These are phyloP conservation scores for Vidua chalybeata DNA, from an alignment of 2,113 vertebrate species.

Conservation along the genomic window DNA sequence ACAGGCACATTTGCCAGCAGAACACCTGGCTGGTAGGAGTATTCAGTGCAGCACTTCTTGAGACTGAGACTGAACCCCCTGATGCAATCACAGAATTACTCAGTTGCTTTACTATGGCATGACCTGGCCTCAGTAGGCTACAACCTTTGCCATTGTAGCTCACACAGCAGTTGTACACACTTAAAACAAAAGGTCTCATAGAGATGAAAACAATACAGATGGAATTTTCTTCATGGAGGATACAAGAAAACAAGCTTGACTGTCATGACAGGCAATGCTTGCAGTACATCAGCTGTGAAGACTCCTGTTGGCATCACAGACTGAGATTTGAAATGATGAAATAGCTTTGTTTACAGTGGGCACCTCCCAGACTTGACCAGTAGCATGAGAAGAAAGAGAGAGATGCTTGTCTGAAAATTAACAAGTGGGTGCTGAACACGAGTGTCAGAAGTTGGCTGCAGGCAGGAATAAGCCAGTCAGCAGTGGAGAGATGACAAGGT, in stretches of 20 bases:
- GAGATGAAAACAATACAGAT: neutral
- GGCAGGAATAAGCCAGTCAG: neutral
- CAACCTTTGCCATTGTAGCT: neutral
- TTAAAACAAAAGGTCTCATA: neutral
- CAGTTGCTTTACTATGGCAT: neutral
- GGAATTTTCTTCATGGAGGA: neutral
- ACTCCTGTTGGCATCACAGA: neutral
- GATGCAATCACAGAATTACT: neutral
- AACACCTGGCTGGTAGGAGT: neutral
- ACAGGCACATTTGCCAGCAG: neutral
- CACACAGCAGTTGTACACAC: neutral
- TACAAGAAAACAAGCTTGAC: neutral
- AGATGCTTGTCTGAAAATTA: neutral
- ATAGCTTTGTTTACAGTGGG: neutral
- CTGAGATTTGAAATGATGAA: neutral
- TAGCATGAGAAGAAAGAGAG: neutral
- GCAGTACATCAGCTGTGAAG: neutral
- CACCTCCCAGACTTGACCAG: neutral
- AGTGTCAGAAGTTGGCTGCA: neutral
- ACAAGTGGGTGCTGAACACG: constrained; percentile 25
- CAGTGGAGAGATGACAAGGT: neutral
- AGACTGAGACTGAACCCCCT: neutral
- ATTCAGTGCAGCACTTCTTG: neutral
- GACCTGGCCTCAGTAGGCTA: neutral
- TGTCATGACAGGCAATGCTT: neutral